Evolutionary conservation across 2,113 vertebrate genomes (phyloP), one percentile per base, ranked within the genome.

Genomic region (Corydoras sp.): DNA sequence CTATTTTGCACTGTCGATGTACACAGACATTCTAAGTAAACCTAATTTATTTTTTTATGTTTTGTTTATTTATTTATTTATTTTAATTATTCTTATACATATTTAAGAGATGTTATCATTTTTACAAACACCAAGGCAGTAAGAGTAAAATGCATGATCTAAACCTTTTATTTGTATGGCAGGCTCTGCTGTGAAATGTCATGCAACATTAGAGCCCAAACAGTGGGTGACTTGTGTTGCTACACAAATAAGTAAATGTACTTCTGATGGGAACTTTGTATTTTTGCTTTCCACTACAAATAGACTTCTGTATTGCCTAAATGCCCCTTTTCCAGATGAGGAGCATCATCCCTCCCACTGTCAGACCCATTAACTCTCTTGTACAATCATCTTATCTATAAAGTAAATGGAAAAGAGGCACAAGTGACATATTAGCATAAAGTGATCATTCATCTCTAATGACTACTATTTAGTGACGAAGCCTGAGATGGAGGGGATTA

Each of bases 391-490:
- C 77, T 71, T 72, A 77, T 82, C 73, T 66, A 18, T 74, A 72
- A 13, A 58, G 72, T 66, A 30, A 51, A 49, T 64, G 67, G 60
- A 73, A 75, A 77, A 76, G 58, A 68, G 62, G 3, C 15, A 62
- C 63, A 14, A 63, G 49, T 68, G 58, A 62, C 30, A 60, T 70
- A 71, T 77, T 65, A 74, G 71, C 75, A 61, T 69, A 59, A 76
- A 75, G 74, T 62, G 35, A 69, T 72, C 75, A 68, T 79, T 82
- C 64, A 73, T 77, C 51, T 71, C 63, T 75, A 77, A 75, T 77
- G 75, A 76, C 77, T 79, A 71, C 66, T 59, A 68, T 80, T 75
- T 80, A 71, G 62, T 71, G 76, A 62, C 58, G 31, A 55, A 55
- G 43, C 63, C 18, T 73, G 65, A 74, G 65, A 63, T 62, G n/a